Evolutionary conservation across 2,797 vertebrate species (phyloP), one percentile per base, ranked within the genome.

Genomic region (Chelon auratus): DNA sequence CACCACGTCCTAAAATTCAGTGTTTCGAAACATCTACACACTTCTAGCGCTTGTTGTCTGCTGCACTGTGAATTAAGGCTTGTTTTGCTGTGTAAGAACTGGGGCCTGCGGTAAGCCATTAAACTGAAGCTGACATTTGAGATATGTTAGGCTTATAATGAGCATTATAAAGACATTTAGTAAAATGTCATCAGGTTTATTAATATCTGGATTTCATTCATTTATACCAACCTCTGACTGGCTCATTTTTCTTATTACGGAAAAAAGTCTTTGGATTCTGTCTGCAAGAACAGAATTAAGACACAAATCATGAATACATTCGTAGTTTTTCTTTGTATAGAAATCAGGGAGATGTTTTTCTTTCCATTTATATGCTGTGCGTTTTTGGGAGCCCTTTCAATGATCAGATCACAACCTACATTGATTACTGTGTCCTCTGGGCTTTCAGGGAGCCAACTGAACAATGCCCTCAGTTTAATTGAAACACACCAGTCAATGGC

Each of bases 401-500:
- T 26, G 8, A 70, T 66, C 17, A 33, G 40, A 68, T 65, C 22
- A 36, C 40, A 33, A 13, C 6, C 0, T 48, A 40, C 52, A 68
- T 64, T 47, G 65, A 84, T 26, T 17, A 22, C 8, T 42, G 24
- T 8, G 50, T 81, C 53, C 62, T 68, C 58, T 75, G 55, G 42
- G 77, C 66, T 72, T 61, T 73, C 64, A 37, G 57, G 57, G 64
- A 68, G 50, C 24, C 66, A 75, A 65, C 51, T 59, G 69, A 82
- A 72, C 67, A 51, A 45, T 43, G 62, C 55, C 54, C 36, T 58
- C 75, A 50, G 47, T 77, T 80, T 67, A 74, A 79, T 48, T 15
- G 37, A 75, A 84, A 79, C 51, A 48, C 62, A 72, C 52, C 37
- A 71, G 73, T 82, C 72, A 82, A 72, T 86, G 68, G 50, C 71